Evolutionary conservation across 2,888 invertebrate species (phyloP).

Genomic region (Pheosia gnoma): DNA sequence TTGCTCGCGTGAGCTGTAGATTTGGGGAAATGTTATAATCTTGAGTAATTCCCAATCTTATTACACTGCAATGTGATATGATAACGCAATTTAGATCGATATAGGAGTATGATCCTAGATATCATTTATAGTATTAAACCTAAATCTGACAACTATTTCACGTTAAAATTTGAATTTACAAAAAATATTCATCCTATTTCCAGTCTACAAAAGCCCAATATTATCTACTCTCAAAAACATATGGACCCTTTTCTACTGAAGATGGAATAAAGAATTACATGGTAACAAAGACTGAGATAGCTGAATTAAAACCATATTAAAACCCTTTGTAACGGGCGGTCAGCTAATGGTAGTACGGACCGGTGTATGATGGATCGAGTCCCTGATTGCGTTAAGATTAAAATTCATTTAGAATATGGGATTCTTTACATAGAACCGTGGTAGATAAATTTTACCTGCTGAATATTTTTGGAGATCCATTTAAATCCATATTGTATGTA

Average conservation of each 20-base stretch:
- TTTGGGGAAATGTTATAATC: neutral
- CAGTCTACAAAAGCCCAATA: neutral
- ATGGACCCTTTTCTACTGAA: slow-evolving; percentile 33
- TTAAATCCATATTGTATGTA: neutral
- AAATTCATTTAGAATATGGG: slow-evolving; percentile 46
- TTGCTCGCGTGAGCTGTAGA: neutral
- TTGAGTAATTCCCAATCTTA: no score
- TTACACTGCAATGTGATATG: no score
- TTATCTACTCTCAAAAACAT: slow-evolving; percentile 8
- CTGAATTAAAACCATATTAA: slow-evolving; percentile 77
- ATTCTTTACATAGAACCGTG: slow-evolving; percentile 13
- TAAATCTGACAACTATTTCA: no score
- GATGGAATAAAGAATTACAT: slow-evolving; percentile 65
- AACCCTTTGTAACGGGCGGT: slow-evolving; percentile 66
- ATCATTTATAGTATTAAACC: no score
- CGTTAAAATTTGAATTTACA: no score
- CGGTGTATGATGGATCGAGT: slow-evolving; percentile 70
- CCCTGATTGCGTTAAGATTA: slow-evolving; percentile 53
- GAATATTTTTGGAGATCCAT: neutral
- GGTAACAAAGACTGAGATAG: slow-evolving; percentile 72
- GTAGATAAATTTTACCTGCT: neutral
- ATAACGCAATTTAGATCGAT: no score
- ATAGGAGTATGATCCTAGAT: no score
- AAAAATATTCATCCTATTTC: no score
- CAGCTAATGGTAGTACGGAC: slow-evolving; percentile 48